Conservation (phyloP, 2,113 vertebrate genomes). For the Dendropsophus ebraccatus region DNA sequence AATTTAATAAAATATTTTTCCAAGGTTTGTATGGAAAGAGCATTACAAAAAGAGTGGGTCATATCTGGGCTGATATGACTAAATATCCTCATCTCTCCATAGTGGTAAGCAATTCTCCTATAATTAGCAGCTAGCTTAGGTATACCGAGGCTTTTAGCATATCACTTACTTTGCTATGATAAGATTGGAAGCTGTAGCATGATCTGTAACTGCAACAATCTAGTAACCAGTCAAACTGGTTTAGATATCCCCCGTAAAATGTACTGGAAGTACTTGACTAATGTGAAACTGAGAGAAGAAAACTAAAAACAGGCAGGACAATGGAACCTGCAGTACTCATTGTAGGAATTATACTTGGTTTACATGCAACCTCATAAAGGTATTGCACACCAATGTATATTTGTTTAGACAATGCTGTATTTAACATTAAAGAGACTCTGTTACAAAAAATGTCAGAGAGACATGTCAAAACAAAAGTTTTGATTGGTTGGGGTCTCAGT, state of each 20-base stretch:
- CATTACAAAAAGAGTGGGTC: not conserved
- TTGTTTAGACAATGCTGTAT: too few relatives aligned
- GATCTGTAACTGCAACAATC: not conserved
- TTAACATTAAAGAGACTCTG: too few relatives aligned
- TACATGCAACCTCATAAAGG: not conserved
- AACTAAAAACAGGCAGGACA: not conserved
- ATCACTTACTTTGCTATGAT: constrained; percentile 1
- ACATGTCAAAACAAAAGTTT: too few relatives aligned
- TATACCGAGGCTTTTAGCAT: not conserved
- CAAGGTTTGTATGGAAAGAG: too few relatives aligned
- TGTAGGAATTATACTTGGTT: not conserved
- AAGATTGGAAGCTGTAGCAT: not conserved
- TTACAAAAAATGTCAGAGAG: too few relatives aligned
- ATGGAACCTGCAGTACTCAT: not conserved
- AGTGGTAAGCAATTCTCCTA: not conserved
- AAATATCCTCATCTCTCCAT: not conserved
- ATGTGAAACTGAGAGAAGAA: constrained; percentile 8
- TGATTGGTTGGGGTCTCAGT: too few relatives aligned
- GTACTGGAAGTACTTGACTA: not conserved
- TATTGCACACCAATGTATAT: not conserved
- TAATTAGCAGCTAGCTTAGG: not conserved
- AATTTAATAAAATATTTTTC: too few relatives aligned
- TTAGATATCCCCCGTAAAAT: not conserved
- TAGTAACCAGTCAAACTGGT: constrained; percentile 5
- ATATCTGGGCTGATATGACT: not conserved